phyloP scores from a whole-genome alignment of 2,797 vertebrate genomes.

The Decapterus maruadsi region DNA sequence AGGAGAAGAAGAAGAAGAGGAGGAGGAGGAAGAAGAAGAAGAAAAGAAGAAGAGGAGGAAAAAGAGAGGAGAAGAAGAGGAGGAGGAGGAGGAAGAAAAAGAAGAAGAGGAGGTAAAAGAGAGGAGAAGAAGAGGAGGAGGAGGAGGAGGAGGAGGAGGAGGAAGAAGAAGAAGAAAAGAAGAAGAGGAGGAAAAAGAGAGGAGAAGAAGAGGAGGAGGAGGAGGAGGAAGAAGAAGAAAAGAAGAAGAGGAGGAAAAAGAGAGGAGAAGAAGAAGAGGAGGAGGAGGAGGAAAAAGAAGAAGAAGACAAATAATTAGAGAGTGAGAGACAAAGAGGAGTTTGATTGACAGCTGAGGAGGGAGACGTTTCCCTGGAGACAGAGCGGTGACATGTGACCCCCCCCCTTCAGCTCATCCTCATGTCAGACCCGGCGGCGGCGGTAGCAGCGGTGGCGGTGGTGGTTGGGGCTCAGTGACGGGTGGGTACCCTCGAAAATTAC shows the following conservation, averaged over 20 bases:
- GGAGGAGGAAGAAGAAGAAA: conserved; percentile 8
- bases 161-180: no score
- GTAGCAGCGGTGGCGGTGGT: no score
- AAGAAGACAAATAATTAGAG: conserved; percentile 13
- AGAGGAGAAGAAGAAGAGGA: conserved; percentile 11
- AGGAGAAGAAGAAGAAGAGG: no score
- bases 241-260: neutral
- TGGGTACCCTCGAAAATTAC: conserved; percentile 7
- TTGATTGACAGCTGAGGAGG: conserved; percentile 41
- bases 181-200: no score
- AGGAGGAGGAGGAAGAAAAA: no score
- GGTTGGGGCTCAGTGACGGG: conserved; percentile 17
- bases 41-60: no score
- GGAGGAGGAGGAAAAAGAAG: conserved; percentile 8
- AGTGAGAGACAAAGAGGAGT: conserved; percentile 35
- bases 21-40: no score
- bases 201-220: no score
- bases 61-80: no score
- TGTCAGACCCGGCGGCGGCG: conserved; percentile 4
- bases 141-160: no score
- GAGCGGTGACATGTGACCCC: neutral
- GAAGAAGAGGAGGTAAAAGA: no score
- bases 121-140: no score
- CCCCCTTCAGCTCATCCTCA: conserved; percentile 7
- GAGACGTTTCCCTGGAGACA: conserved; percentile 28